Evolutionary conservation across 64 coral and sea anemone species (phyloP), one percentile per base, ranked within the genome.

Genomic region (Cladopsammia gracilis): DNA sequence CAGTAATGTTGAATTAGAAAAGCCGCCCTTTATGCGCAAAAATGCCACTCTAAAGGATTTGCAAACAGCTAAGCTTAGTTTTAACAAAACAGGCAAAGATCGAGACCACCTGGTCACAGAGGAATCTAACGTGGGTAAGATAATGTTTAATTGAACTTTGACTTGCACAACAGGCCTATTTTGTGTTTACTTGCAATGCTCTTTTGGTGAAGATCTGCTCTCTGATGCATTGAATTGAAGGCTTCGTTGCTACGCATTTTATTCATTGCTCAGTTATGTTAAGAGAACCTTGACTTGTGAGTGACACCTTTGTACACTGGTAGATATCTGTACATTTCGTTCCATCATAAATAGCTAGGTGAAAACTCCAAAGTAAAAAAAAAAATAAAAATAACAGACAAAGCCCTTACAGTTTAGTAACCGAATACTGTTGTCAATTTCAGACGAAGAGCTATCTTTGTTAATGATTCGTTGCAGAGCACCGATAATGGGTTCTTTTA

Each of bases 141-240:
- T 56, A 25, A 24, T 25, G n/a, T 54, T 77, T 77, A 19, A 77
- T 25, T 77, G 75, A 77, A 22, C n/a, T 77, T 77, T 77, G 48
- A 77, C 75, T 54, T 8, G 22, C 50, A 54, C n/a, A 13, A 77
- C 20, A 54, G 4, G 10, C 48, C 11, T 73, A 70, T 26, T 49
- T 51, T 20, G 47, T 75, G 53, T 56, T 56, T 56, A 56, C 53
- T 20, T 77, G 48, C 50, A 24, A 22, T 75, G n/a, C 25, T 15
- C 77, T 60, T 58, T 18, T 77, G 18, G 20, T 22, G 77, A 60
- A 64, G 23, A 25, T n/a, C 25, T 64, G 7, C 12, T 56, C 53
- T 7, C 53, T 19, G 59, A 11, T n/a, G 43, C 2, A 18, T 45
- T 48, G 60, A 50, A 13, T 45, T 48, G 60, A 50, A 13, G 80